Evolutionary conservation across 1,140 invertebrate species (phyloP).

Genomic region (Hycleus cichorii): DNA sequence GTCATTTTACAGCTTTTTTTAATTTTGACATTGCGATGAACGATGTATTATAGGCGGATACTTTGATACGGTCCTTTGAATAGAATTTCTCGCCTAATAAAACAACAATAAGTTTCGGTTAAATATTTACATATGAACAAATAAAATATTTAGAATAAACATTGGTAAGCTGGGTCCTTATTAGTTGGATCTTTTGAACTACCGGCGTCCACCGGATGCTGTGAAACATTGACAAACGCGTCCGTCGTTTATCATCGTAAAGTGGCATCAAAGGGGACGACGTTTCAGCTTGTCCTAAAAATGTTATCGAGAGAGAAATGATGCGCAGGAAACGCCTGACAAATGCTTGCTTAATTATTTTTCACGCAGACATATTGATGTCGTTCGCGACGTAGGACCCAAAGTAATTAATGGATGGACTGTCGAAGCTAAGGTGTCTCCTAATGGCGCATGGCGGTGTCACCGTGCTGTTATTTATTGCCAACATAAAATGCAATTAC

Average conservation of each 20-base stretch:
- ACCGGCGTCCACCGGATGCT: slow-evolving; percentile 25
- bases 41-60: slow-evolving; percentile 20
- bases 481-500: slow-evolving; percentile 33
- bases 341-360: slow-evolving; percentile 39
- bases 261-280: slow-evolving; percentile 32
- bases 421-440: slow-evolving; percentile 28
- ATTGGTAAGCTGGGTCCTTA: slow-evolving; percentile 14
- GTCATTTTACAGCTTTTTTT: not conserved
- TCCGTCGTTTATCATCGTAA: slow-evolving; percentile 31
- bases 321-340: slow-evolving; percentile 33
- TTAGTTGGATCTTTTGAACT: slow-evolving; percentile 14
- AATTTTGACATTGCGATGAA: slow-evolving; percentile 5
- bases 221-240: slow-evolving; percentile 30
- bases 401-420: slow-evolving; percentile 31
- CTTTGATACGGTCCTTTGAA: slow-evolving; percentile 28
- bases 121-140: slow-evolving; percentile 26
- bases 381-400: not conserved
- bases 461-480: slow-evolving; percentile 30
- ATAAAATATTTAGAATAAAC: slow-evolving; percentile 24
- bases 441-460: slow-evolving; percentile 32
- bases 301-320: slow-evolving; percentile 29
- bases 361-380: slow-evolving; percentile 35
- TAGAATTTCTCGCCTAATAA: slow-evolving; percentile 25
- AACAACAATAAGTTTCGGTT: slow-evolving; percentile 7
- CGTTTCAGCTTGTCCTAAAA: slow-evolving; percentile 28